Evolutionary conservation across 1,140 invertebrate species (phyloP).

Genomic region (Anthonomus grandis): DNA sequence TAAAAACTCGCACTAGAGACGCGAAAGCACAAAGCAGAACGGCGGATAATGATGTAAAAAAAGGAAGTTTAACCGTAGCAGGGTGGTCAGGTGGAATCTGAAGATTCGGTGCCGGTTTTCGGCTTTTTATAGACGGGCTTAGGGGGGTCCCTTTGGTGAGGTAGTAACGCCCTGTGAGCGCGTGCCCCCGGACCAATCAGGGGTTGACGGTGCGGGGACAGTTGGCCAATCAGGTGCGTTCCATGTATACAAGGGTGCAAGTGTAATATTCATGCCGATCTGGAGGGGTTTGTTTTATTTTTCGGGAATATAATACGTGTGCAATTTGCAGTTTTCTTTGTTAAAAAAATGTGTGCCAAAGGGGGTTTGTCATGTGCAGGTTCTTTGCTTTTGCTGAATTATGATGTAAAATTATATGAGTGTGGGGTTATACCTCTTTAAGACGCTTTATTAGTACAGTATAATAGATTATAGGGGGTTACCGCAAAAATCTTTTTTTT

Average conservation of each 20-base stretch:
- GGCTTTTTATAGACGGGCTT: slow-evolving; percentile 15
- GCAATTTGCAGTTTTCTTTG: not conserved
- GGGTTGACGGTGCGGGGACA: not conserved
- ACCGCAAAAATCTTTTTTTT: too few relatives aligned
- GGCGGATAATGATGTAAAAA: not conserved
- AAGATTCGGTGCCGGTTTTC: not conserved
- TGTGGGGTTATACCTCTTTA: too few relatives aligned
- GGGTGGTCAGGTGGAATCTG: slow-evolving; percentile 1
- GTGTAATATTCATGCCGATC: not conserved
- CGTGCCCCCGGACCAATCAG: slow-evolving; percentile 24
- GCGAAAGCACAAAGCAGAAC: slow-evolving; percentile 1
- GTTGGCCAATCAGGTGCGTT: slow-evolving; percentile 3
- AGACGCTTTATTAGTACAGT: too few relatives aligned
- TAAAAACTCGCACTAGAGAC: not conserved
- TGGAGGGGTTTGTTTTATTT: not conserved
- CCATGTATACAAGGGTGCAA: not conserved
- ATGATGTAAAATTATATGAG: too few relatives aligned
- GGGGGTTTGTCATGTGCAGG: not conserved
- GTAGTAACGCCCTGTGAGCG: slow-evolving; percentile 14
- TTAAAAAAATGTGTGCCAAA: not conserved
- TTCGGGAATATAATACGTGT: not conserved
- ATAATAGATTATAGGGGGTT: too few relatives aligned
- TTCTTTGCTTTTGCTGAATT: too few relatives aligned
- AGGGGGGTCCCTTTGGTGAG: not conserved
- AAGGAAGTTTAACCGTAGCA: slow-evolving; percentile 1